Conservation (phyloP, 2,888 invertebrate species). For the Apodemia zela region DNA sequence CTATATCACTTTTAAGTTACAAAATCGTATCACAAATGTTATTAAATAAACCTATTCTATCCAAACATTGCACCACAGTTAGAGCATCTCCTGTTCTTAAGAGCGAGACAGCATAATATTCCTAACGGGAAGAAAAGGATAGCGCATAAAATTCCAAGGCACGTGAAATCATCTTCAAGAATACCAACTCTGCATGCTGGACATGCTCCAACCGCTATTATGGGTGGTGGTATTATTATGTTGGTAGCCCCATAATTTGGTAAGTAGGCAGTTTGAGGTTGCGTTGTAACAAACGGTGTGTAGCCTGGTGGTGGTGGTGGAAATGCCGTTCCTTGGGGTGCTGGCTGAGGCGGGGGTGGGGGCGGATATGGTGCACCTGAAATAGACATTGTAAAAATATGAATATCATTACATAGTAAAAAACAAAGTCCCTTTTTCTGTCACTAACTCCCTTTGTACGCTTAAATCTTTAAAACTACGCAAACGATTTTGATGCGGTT, state of each 20-base stretch:
- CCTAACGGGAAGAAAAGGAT: constrained; percentile 93
- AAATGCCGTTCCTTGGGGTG: constrained; percentile 39
- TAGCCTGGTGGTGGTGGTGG: constrained; percentile 80
- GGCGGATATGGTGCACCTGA: constrained; percentile 34
- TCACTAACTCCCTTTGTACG: no score
- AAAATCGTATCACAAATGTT: constrained; percentile 23
- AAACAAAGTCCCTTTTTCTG: no score
- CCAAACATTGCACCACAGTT: constrained; percentile 93
- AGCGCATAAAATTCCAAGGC: constrained; percentile 90
- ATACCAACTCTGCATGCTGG: constrained; percentile 94
- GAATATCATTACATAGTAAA: no score
- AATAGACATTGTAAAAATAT: constrained; percentile 19
- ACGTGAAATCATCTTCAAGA: constrained; percentile 92
- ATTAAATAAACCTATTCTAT: constrained; percentile 41
- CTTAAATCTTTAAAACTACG: no score
- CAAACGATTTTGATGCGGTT: no score
- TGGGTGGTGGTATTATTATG: constrained; percentile 86
- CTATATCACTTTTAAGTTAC: constrained; percentile 16
- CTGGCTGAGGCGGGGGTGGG: constrained; percentile 26
- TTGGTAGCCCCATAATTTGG: constrained; percentile 82
- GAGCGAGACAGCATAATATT: constrained; percentile 90
- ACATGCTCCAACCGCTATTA: constrained; percentile 92
- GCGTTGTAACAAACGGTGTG: constrained; percentile 63
- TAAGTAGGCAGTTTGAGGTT: constrained; percentile 67
- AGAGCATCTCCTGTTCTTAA: constrained; percentile 91